phyloP scores from a whole-genome alignment of 1,140 invertebrate species.

The Lethocerus indicus region DNA sequence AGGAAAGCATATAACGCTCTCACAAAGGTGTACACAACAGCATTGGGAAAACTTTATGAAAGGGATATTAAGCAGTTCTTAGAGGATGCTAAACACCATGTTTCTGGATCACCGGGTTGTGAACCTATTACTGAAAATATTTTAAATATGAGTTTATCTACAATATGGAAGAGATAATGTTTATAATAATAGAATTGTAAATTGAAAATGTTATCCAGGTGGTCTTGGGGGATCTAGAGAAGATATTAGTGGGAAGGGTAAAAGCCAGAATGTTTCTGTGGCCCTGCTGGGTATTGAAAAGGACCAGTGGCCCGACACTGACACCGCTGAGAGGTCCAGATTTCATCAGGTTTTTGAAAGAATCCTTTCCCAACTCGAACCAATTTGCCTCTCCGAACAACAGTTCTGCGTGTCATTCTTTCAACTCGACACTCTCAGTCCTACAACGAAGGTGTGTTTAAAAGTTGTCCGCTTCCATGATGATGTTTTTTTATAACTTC shows the following conservation, averaged over 20 bases:
- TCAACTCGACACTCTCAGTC: constrained; percentile 50
- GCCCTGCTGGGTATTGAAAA: constrained; percentile 40
- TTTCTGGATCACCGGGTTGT: too few relatives aligned
- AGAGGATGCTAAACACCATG: constrained; percentile 46
- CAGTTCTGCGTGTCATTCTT: constrained; percentile 91
- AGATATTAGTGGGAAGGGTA: constrained; percentile 21
- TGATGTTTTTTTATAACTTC: background rate
- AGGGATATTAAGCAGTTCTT: constrained; percentile 64
- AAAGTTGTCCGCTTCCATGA: background rate
- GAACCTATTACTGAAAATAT: too few relatives aligned
- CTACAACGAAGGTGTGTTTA: constrained; percentile 25
- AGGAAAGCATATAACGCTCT: constrained; percentile 61
- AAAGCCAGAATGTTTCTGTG: constrained; percentile 16
- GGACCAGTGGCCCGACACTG: constrained; percentile 35
- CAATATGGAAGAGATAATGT: too few relatives aligned
- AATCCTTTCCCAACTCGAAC: constrained; percentile 75
- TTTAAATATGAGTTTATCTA: too few relatives aligned
- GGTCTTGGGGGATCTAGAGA: constrained; percentile 21
- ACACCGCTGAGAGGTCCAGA: constrained; percentile 32
- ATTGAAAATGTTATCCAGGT: constrained; percentile 8
- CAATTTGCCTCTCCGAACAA: constrained; percentile 85
- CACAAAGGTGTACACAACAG: constrained; percentile 59
- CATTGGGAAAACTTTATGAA: constrained; percentile 68
- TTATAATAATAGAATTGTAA: background rate
- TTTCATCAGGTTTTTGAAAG: constrained; percentile 61